Evolutionary conservation across 2,888 invertebrate genomes (phyloP).

Genomic region (Nomada flava): DNA sequence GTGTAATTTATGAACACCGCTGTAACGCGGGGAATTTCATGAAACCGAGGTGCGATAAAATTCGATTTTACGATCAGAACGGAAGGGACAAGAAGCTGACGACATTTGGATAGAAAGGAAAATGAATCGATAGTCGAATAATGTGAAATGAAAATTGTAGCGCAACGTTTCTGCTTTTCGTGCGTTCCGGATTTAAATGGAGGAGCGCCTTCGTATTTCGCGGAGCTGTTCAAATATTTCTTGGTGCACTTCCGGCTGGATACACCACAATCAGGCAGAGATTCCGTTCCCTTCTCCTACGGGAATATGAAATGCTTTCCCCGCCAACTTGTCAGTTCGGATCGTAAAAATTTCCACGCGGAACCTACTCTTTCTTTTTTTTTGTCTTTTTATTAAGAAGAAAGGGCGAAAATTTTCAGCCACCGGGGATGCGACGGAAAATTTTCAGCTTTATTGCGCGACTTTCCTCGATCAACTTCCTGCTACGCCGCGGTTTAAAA

Average conservation of each 20-base stretch:
- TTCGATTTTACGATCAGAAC: slow-evolving; percentile 10
- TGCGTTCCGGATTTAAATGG: slow-evolving; percentile 3
- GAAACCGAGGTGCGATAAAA: slow-evolving; percentile 23
- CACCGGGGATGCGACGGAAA: neutral
- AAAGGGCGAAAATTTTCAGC: slow-evolving; percentile 10
- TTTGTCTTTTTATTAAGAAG: neutral
- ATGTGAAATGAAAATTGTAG: slow-evolving; percentile 26
- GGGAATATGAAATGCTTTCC: slow-evolving; percentile 54
- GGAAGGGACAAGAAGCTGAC: neutral
- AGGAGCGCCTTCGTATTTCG: slow-evolving; percentile 21
- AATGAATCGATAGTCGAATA: slow-evolving; percentile 3
- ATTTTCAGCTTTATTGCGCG: slow-evolving; percentile 42
- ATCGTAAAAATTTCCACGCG: slow-evolving; percentile 52
- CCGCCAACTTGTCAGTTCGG: slow-evolving; percentile 20
- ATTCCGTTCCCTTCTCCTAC: slow-evolving; percentile 28
- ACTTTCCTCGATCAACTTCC: slow-evolving; percentile 39
- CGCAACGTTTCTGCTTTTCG: slow-evolving; percentile 1
- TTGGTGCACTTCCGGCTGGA: slow-evolving; percentile 60
- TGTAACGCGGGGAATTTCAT: slow-evolving; percentile 54
- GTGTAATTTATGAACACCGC: slow-evolving; percentile 42
- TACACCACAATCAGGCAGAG: slow-evolving; percentile 59
- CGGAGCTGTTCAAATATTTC: slow-evolving; percentile 56
- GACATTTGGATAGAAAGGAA: neutral
- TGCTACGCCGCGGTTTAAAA: neutral
- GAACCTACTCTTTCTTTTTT: neutral